These are phyloP conservation scores for Vombatus ursinus DNA, from an alignment of 2,113 vertebrate genomes.

Conservation along the genomic window DNA sequence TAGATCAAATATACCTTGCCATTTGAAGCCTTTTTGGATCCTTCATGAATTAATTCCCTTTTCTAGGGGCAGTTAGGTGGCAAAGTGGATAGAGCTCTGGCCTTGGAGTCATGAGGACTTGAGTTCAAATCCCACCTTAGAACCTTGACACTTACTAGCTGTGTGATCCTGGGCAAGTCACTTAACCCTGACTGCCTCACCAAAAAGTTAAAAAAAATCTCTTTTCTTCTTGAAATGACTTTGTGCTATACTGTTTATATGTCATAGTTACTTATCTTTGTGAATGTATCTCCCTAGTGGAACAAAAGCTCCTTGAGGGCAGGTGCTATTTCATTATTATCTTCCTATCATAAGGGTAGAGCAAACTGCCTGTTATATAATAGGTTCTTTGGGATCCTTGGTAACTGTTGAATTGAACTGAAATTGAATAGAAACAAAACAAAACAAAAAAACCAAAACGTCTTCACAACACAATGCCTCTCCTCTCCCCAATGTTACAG, in stretches of 20 bases:
- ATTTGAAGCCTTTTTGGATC: background rate
- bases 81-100: no score
- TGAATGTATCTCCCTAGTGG: background rate
- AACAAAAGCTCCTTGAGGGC: background rate
- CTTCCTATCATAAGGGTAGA: background rate
- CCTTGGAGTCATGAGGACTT: no score
- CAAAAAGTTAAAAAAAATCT: background rate
- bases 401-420: background rate
- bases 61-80: background rate
- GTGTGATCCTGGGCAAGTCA: no score
- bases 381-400: background rate
- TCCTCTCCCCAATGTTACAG: background rate
- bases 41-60: background rate
- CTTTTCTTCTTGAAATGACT: background rate
- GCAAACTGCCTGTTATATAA: background rate
- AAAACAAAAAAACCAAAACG: no score
- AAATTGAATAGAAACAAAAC: background rate
- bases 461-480: background rate
- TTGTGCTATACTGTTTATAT: background rate
- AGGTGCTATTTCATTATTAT: background rate
- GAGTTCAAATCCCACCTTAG: no score
- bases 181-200: no score
- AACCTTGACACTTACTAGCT: no score
- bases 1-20: background rate
- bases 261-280: background rate